A percentile compares a stretch with the other conserved stretches of the same genome.
Conservation (phyloP, 2,113 vertebrate genomes). For the Jacana jacana region DNA sequence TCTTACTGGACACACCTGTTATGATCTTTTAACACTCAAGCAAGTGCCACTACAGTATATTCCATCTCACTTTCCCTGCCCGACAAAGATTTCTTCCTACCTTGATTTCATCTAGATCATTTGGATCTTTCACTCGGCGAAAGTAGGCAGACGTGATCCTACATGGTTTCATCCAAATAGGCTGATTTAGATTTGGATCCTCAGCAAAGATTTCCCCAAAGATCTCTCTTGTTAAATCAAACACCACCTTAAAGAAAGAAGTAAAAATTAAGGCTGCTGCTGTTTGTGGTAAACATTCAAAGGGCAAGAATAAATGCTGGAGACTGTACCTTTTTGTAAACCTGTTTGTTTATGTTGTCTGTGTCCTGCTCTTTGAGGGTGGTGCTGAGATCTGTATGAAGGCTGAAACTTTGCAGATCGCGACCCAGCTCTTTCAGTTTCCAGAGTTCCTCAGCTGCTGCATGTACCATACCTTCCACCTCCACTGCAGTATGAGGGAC, state of each 20-base stretch:
- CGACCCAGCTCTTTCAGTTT: conserved; percentile 80
- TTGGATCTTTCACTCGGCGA: conserved; percentile 83
- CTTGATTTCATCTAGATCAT: conserved; percentile 85
- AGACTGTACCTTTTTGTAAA: conserved; percentile 87
- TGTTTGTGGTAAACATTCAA: not conserved
- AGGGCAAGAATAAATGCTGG: not conserved
- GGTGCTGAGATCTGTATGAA: conserved; percentile 69
- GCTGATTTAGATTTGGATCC: conserved; percentile 87
- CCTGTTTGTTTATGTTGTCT: conserved; percentile 80
- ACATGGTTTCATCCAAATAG: conserved; percentile 89
- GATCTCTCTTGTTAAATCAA: conserved; percentile 93
- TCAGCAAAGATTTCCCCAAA: conserved; percentile 92
- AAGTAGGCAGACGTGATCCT: conserved; percentile 81
- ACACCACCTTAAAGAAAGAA: conserved; percentile 82
- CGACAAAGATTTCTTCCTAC: conserved; percentile 63
- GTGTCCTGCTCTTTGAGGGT: conserved; percentile 72
- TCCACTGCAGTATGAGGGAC: conserved; percentile 87
- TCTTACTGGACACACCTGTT: not conserved
- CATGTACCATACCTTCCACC: conserved; percentile 86
- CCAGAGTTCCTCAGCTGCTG: conserved; percentile 89
- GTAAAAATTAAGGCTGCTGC: not conserved
- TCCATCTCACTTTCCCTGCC: not conserved
- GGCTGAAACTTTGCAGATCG: conserved; percentile 68
- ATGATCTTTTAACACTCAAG: not conserved
- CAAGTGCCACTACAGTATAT: not conserved